phyloP scores from a whole-genome alignment of 2,888 invertebrate genomes.

The Xanthorhoe spadicearia region DNA sequence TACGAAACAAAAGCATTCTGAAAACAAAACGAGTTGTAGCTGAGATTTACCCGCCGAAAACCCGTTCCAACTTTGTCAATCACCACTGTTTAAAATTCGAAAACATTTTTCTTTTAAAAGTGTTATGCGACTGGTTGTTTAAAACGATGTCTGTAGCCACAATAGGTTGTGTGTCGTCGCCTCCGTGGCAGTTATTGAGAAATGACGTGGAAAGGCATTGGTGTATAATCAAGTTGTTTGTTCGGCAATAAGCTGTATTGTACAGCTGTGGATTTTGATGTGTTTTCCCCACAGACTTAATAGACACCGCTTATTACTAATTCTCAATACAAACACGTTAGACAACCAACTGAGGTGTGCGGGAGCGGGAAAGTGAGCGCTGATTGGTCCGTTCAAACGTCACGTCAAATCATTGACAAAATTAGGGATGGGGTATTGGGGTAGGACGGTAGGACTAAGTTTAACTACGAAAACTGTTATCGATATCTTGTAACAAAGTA shows the following conservation, averaged over 20 bases:
- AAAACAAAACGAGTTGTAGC: conserved; percentile 4
- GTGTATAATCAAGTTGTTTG: conserved; percentile 21
- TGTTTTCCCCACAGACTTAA: conserved; percentile 14
- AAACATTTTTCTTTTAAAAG: neutral
- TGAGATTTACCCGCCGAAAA: conserved; percentile 12
- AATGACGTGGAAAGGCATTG: conserved; percentile 1
- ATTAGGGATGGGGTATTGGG: too few species aligned
- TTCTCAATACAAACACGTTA: too few species aligned
- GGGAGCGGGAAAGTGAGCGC: too few species aligned
- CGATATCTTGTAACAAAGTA: too few species aligned
- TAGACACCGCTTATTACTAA: too few species aligned
- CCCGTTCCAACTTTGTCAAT: conserved; percentile 18
- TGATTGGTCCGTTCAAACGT: too few species aligned
- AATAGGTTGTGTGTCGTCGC: neutral
- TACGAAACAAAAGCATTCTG: conserved; percentile 12
- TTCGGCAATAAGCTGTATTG: conserved; percentile 8
- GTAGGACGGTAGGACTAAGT: too few species aligned
- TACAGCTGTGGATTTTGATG: conserved; percentile 8
- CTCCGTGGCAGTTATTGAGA: neutral
- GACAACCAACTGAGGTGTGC: too few species aligned
- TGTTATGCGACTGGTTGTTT: neutral
- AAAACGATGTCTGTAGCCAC: neutral
- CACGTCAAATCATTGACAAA: too few species aligned
- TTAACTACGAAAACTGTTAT: too few species aligned
- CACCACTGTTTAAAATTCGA: conserved; percentile 15